Evolutionary conservation across 2,797 vertebrate genomes (phyloP).

Genomic region (Yasuhikotakia modesta): DNA sequence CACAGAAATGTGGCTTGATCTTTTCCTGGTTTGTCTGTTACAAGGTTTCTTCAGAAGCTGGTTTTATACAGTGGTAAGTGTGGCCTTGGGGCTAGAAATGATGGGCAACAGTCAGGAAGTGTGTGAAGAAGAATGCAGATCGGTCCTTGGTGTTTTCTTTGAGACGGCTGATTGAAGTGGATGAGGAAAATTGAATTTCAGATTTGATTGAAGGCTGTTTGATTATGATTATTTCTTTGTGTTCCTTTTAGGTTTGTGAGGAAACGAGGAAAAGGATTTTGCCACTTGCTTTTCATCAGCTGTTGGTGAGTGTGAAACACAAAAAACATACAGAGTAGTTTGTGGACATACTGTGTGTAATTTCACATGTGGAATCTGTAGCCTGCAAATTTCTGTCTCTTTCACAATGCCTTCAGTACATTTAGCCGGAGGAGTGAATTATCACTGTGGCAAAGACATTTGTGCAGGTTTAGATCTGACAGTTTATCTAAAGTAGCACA

Average conservation of each 20-base stretch:
- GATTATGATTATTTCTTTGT: conserved; percentile 65
- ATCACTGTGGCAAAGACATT: conserved; percentile 29
- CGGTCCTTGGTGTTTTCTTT: conserved; percentile 60
- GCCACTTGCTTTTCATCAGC: conserved; percentile 54
- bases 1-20: conserved; percentile 28
- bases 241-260: conserved; percentile 73
- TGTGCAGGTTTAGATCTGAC: conserved; percentile 43
- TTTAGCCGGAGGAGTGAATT: conserved; percentile 42
- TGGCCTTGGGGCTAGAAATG: conserved; percentile 65
- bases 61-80: conserved; percentile 61
- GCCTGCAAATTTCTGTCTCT: not conserved
- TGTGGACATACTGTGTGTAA: conserved; percentile 29
- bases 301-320: conserved; percentile 71
- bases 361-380: conserved; percentile 26
- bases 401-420: conserved; percentile 32
- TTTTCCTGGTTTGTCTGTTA: conserved; percentile 28
- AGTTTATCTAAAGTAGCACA: conserved; percentile 51
- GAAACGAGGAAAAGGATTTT: conserved; percentile 54
- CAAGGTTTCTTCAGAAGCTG: conserved; percentile 35
- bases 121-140: conserved; percentile 65
- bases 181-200: conserved; percentile 38
- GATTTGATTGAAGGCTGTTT: conserved; percentile 54
- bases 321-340: conserved; percentile 21
- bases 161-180: conserved; percentile 56
- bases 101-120: conserved; percentile 67